phyloP scores from a whole-genome alignment of 2,113 vertebrate genomes.

The Rhizomys pruinosus region DNA sequence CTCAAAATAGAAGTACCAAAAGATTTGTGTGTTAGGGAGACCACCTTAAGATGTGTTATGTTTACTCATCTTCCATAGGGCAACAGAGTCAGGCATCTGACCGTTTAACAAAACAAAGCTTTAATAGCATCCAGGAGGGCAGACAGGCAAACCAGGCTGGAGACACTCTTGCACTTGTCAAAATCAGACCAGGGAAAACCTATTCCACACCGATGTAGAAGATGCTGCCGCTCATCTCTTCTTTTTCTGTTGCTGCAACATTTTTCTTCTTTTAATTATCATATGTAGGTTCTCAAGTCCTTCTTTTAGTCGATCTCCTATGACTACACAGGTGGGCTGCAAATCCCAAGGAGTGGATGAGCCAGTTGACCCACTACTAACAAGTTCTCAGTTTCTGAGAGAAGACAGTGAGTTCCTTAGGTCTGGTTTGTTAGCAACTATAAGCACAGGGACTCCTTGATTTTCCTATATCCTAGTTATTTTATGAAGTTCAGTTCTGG shows the following conservation, averaged over 20 bases:
- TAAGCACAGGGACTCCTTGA: slow-evolving; percentile 95
- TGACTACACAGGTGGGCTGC: slow-evolving; percentile 97
- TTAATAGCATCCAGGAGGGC: slow-evolving; percentile 68
- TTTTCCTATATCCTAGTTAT: slow-evolving; percentile 94
- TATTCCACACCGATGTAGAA: slow-evolving; percentile 47
- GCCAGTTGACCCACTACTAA: slow-evolving; percentile 94
- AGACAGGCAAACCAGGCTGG: slow-evolving; percentile 70
- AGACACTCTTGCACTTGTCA: slow-evolving; percentile 69
- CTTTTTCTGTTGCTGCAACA: slow-evolving; percentile 93
- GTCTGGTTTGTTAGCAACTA: slow-evolving; percentile 99
- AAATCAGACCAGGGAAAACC: too few species aligned
- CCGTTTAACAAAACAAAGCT: slow-evolving; percentile 77
- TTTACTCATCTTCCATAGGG: slow-evolving; percentile 73
- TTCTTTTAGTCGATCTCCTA: slow-evolving; percentile 96
- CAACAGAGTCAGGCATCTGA: slow-evolving; percentile 66
- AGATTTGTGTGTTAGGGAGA: slow-evolving; percentile 54
- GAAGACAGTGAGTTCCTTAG: slow-evolving; percentile 93
- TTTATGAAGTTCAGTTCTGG: too few species aligned
- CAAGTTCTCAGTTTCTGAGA: slow-evolving; percentile 93
- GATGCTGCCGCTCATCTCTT: slow-evolving; percentile 90
- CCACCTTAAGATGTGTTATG: slow-evolving; percentile 68
- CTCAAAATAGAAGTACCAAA: slow-evolving; percentile 75
- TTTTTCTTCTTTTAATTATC: slow-evolving; percentile 95
- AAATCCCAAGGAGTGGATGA: slow-evolving; percentile 95
- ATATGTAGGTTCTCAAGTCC: slow-evolving; percentile 95